Evolutionary conservation across 2,888 invertebrate species (phyloP).

Genomic region (Blastobasis adustella): DNA sequence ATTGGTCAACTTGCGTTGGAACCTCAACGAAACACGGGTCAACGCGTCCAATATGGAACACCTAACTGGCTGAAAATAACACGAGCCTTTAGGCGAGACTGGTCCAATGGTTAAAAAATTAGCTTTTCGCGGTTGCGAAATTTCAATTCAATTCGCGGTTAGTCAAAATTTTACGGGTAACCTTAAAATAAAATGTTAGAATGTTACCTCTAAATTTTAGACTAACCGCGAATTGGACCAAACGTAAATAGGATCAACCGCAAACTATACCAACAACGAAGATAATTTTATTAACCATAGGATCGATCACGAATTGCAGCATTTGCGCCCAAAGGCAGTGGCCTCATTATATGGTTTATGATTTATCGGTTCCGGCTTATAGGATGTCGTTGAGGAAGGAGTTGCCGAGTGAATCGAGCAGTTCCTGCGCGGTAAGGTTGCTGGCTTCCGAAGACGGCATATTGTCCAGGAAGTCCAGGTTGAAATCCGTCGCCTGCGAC

Average conservation of each 20-base stretch:
- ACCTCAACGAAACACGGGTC: too few species aligned
- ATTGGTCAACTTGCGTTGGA: slow-evolving; percentile 36
- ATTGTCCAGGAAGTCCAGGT: slow-evolving; percentile 90
- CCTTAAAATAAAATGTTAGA: neutral
- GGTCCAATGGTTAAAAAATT: too few species aligned
- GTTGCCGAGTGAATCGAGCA: slow-evolving; percentile 88
- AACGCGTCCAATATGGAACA: too few species aligned
- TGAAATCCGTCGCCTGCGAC: slow-evolving; percentile 79
- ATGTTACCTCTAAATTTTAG: neutral
- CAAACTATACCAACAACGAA: too few species aligned
- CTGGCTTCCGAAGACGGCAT: slow-evolving; percentile 84
- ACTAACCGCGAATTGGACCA: slow-evolving; percentile 2
- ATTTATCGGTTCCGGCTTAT: slow-evolving; percentile 28
- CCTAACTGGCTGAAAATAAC: too few species aligned
- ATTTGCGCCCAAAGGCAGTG: neutral
- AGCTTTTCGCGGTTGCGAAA: too few species aligned
- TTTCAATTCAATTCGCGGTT: too few species aligned
- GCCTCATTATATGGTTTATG: too few species aligned
- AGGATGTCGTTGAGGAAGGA: slow-evolving; percentile 81
- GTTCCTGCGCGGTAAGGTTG: slow-evolving; percentile 86
- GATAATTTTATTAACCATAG: slow-evolving; percentile 6
- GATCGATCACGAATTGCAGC: slow-evolving; percentile 24
- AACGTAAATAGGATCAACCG: slow-evolving; percentile 18
- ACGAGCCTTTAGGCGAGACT: too few species aligned
- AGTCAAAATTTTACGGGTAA: too few species aligned